Percentiles rank a stretch among this genome's conserved stretches.
These are phyloP conservation scores for Melanerpes formicivorus DNA, from an alignment of 2,113 vertebrate species.

Conservation along the genomic window DNA sequence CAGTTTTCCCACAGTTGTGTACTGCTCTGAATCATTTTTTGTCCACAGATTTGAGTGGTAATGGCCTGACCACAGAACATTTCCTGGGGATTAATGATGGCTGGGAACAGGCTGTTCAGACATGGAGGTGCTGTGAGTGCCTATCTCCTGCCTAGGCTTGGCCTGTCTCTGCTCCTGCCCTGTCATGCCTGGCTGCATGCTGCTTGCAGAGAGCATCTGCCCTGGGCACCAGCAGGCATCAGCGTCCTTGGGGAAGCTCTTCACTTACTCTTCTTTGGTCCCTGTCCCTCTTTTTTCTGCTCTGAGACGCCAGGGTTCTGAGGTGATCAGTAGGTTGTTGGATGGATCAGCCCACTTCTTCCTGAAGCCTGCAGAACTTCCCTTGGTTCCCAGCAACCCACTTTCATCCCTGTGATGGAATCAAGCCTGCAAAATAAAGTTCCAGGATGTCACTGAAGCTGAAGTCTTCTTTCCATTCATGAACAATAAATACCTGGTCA, in stretches of 20 bases:
- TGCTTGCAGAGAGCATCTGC: rapidly evolving
- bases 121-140: too few species aligned
- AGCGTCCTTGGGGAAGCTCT: background rate
- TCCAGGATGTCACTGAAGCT: background rate
- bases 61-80: constrained; percentile 57
- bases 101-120: constrained; percentile 38
- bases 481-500: background rate
- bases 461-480: background rate
- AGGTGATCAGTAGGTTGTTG: background rate
- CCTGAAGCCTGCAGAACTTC: background rate
- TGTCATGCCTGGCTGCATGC: background rate
- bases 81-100: constrained; percentile 63
- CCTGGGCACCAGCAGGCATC: background rate
- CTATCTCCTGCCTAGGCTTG: background rate
- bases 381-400: background rate
- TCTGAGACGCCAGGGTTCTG: background rate
- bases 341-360: background rate
- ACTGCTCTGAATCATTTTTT: constrained; percentile 50
- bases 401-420: background rate
- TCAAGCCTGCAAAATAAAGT: background rate
- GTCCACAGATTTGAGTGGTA: constrained; percentile 27
- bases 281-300: background rate
- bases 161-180: background rate
- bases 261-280: background rate
- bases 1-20: constrained; percentile 59